These are phyloP conservation scores for Aulostomus chinensis DNA, from an alignment of 2,797 vertebrate genomes.

Conservation along the genomic window DNA sequence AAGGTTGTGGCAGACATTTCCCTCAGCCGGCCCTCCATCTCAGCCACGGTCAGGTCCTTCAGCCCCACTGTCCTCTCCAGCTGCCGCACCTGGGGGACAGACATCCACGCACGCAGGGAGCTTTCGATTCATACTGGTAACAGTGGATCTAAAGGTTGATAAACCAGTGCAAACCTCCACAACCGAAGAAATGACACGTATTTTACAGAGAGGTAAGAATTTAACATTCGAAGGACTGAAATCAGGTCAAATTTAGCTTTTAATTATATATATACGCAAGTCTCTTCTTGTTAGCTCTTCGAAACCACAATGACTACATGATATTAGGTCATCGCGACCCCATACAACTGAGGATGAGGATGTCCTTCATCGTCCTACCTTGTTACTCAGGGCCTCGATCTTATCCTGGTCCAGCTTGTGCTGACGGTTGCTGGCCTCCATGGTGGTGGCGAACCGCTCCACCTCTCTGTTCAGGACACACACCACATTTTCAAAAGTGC, in stretches of 20 bases:
- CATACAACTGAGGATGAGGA: neutral
- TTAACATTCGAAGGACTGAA: too few species aligned
- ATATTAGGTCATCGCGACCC: neutral
- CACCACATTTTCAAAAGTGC: constrained; percentile 96
- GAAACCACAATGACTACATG: too few species aligned
- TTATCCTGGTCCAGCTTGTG: constrained; percentile 94
- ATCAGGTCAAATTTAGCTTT: too few species aligned
- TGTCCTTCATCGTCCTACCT: constrained; percentile 74
- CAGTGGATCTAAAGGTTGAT: too few species aligned
- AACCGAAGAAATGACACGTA: too few species aligned
- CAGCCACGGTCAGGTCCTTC: constrained; percentile 92
- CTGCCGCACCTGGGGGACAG: constrained; percentile 87
- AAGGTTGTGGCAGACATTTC: constrained; percentile 91
- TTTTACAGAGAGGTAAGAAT: too few species aligned
- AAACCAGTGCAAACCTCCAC: too few species aligned
- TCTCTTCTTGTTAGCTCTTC: too few species aligned
- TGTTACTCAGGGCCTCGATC: constrained; percentile 89
- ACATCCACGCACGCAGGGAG: neutral
- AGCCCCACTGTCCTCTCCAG: constrained; percentile 92
- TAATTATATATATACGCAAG: too few species aligned
- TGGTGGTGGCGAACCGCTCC: constrained; percentile 88
- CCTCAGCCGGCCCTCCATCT: constrained; percentile 91
- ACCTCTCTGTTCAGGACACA: constrained; percentile 95
- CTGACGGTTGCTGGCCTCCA: constrained; percentile 90
- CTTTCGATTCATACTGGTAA: too few species aligned